Evolutionary conservation across 1,140 invertebrate genomes (phyloP).

Genomic region (Ditylenchus dipsaci): DNA sequence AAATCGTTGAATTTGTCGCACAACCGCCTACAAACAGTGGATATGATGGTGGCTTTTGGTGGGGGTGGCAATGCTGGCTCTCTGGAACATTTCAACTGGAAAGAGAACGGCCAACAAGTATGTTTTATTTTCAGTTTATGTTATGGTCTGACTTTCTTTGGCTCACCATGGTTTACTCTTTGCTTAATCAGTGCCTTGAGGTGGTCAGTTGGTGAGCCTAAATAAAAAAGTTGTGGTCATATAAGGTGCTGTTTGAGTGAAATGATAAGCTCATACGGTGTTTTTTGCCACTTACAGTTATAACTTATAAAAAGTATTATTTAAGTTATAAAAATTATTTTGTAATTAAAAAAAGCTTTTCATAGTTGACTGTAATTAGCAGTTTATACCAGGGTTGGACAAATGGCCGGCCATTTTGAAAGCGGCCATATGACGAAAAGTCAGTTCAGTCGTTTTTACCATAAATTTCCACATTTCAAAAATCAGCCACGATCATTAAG

Average conservation of each 20-base stretch:
- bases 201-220: not conserved
- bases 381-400: too few relatives aligned
- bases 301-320: not conserved
- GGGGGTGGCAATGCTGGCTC: not conserved
- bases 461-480: too few relatives aligned
- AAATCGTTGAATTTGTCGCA: constrained; percentile 78
- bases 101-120: constrained; percentile 14
- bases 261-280: constrained; percentile 1
- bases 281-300: not conserved
- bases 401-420: too few relatives aligned
- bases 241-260: not conserved
- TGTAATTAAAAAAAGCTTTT: too few relatives aligned
- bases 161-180: not conserved
- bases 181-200: not conserved
- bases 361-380: too few relatives aligned
- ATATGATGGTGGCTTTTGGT: constrained; percentile 63
- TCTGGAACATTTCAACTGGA: constrained; percentile 28
- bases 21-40: constrained; percentile 69
- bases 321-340: too few relatives aligned
- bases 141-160: not conserved
- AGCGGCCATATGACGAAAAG: too few relatives aligned
- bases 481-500: too few relatives aligned
- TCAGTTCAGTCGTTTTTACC: too few relatives aligned
- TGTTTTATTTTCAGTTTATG: not conserved
- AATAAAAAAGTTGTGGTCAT: not conserved